Conservation (phyloP, 2,888 invertebrate genomes). For the Habroteleia sp. region DNA sequence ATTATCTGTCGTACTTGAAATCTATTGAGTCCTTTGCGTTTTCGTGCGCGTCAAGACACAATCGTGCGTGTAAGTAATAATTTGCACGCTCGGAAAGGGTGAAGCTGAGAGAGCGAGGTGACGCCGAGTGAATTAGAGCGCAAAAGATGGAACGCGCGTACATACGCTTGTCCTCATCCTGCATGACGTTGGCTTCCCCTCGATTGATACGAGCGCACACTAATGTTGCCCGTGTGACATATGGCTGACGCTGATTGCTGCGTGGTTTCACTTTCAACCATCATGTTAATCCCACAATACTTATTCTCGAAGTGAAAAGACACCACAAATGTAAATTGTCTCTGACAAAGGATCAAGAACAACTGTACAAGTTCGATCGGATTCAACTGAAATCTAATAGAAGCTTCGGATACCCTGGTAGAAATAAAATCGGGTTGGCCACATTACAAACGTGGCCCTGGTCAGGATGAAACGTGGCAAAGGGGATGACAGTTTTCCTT, state of each 20-base stretch:
- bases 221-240: slow-evolving; percentile 73
- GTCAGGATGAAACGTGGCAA: too few species aligned
- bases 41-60: slow-evolving; percentile 59
- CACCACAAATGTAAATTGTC: slow-evolving; percentile 13
- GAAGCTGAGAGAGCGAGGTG: slow-evolving; percentile 39
- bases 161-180: slow-evolving; percentile 34
- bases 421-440: too few species aligned
- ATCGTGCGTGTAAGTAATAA: slow-evolving; percentile 64
- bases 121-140: slow-evolving; percentile 52
- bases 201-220: slow-evolving; percentile 70
- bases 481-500: too few species aligned
- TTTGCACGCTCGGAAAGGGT: slow-evolving; percentile 60
- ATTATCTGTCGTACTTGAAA: slow-evolving; percentile 62
- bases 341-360: slow-evolving; percentile 2
- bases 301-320: slow-evolving; percentile 13
- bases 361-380: neutral
- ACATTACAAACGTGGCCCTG: too few species aligned
- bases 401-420: too few species aligned
- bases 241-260: slow-evolving; percentile 74
- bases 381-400: too few species aligned
- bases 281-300: slow-evolving; percentile 43
- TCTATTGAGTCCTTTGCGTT: slow-evolving; percentile 58
- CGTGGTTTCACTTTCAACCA: slow-evolving; percentile 73
- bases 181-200: slow-evolving; percentile 68
- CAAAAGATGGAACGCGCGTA: slow-evolving; percentile 42